phyloP scores from a whole-genome alignment of 2,888 invertebrate genomes.

The Plagodis dolabraria region DNA sequence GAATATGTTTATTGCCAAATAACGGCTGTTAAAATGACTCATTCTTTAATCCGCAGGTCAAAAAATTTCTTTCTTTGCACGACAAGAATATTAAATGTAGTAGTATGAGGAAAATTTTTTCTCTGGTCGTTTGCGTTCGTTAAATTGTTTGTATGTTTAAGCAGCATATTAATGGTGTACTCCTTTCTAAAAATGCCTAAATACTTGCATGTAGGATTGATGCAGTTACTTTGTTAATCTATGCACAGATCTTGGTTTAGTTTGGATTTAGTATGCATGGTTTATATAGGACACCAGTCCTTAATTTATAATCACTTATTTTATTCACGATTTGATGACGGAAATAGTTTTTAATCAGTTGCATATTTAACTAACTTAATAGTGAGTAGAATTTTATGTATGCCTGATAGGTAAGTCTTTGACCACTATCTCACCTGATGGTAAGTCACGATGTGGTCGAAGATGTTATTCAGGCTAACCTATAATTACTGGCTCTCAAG shows the following conservation, averaged over 20 bases:
- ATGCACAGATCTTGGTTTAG: constrained; percentile 7
- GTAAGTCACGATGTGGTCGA: too few species aligned
- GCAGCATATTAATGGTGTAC: constrained; percentile 66
- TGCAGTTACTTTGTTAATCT: constrained; percentile 24
- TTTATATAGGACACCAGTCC: constrained; percentile 15
- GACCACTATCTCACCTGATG: too few species aligned
- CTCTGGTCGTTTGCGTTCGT: constrained; percentile 49
- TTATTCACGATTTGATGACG: background rate
- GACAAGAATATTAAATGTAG: constrained; percentile 67
- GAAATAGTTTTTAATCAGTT: background rate
- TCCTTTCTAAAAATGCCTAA: constrained; percentile 59
- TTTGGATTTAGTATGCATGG: constrained; percentile 17
- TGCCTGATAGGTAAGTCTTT: too few species aligned
- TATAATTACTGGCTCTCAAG: too few species aligned
- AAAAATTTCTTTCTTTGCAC: constrained; percentile 66
- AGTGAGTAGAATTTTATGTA: too few species aligned
- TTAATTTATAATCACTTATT: constrained; percentile 3
- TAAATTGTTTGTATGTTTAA: constrained; percentile 53
- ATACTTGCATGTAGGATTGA: constrained; percentile 34
- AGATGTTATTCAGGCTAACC: too few species aligned
- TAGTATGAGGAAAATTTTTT: constrained; percentile 65
- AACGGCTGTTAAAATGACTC: constrained; percentile 73
- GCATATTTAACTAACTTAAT: too few species aligned
- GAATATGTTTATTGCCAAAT: constrained; percentile 70
- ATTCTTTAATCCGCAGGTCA: constrained; percentile 65